Evolutionary conservation across 2,797 vertebrate genomes (phyloP).

Genomic region (Propithecus deckenii): DNA sequence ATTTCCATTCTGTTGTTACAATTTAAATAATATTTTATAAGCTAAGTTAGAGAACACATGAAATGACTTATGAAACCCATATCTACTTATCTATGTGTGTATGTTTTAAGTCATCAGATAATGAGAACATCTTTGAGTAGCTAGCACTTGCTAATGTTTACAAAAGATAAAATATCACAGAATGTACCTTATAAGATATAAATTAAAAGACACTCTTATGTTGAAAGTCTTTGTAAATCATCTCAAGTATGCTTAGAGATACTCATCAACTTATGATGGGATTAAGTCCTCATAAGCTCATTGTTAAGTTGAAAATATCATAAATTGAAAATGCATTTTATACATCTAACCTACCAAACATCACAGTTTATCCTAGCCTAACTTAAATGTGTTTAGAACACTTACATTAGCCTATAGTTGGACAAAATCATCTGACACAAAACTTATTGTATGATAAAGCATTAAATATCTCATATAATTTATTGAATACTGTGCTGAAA

Average conservation of each 20-base stretch:
- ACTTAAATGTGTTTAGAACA: neutral
- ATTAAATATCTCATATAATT: neutral
- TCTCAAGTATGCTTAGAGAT: neutral
- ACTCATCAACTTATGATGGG: neutral
- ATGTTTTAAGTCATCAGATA: neutral
- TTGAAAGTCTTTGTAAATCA: neutral
- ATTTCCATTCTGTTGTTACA: neutral
- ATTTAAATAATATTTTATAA: slow-evolving; percentile 1
- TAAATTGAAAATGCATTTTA: neutral
- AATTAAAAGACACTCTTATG: neutral
- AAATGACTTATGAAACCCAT: neutral
- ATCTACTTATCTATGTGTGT: neutral
- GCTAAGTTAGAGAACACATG: neutral
- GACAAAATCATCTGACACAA: neutral
- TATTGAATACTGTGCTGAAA: neutral
- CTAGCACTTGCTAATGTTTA: neutral
- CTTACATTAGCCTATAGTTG: neutral
- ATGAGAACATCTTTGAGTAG: neutral
- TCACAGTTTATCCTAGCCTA: neutral
- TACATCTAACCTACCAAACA: neutral
- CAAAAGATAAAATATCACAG: neutral
- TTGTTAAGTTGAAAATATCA: neutral
- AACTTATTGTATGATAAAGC: neutral
- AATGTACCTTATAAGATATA: neutral
- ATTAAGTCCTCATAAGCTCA: neutral